A percentile compares a stretch with the other conserved stretches of the same genome.
phyloP scores from a whole-genome alignment of 2,797 vertebrate species.

The Cryptoprocta ferox region DNA sequence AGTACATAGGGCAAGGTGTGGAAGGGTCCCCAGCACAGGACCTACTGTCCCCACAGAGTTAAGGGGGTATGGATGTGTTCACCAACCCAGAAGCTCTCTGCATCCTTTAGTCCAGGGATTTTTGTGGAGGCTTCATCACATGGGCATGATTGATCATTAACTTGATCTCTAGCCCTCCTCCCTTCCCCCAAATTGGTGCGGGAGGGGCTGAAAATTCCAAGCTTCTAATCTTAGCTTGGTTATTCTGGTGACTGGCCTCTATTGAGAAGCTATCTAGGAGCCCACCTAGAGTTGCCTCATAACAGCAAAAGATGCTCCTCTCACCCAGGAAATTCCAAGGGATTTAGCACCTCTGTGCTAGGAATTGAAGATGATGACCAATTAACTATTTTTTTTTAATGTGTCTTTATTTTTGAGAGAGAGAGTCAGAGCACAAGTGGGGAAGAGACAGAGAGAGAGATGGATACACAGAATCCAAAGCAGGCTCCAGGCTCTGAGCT shows the following conservation, averaged over 20 bases:
- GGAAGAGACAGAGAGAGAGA: too few species aligned
- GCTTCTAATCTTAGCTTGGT: neutral
- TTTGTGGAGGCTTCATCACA: neutral
- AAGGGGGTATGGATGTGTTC: neutral
- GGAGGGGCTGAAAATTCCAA: neutral
- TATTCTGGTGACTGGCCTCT: neutral
- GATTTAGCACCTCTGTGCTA: neutral
- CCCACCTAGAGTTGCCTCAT: neutral
- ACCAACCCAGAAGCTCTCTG: neutral
- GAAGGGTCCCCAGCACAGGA: neutral
- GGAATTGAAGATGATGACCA: neutral
- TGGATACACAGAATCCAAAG: too few species aligned
- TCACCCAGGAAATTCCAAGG: neutral
- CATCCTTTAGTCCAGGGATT: neutral
- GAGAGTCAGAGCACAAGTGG: too few species aligned
- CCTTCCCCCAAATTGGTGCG: neutral
- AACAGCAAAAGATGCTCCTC: neutral
- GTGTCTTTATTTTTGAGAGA: too few species aligned
- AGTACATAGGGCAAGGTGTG: neutral
- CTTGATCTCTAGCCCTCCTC: neutral
- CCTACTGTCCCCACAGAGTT: neutral
- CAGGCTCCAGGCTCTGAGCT: too few species aligned
- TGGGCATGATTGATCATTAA: neutral
- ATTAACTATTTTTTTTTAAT: too few species aligned
- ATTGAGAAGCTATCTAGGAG: neutral